A percentile compares a stretch with the other conserved stretches of the same genome.
phyloP scores from a whole-genome alignment of 2,888 invertebrate species.

The Hydroisotoma schaefferi region DNA sequence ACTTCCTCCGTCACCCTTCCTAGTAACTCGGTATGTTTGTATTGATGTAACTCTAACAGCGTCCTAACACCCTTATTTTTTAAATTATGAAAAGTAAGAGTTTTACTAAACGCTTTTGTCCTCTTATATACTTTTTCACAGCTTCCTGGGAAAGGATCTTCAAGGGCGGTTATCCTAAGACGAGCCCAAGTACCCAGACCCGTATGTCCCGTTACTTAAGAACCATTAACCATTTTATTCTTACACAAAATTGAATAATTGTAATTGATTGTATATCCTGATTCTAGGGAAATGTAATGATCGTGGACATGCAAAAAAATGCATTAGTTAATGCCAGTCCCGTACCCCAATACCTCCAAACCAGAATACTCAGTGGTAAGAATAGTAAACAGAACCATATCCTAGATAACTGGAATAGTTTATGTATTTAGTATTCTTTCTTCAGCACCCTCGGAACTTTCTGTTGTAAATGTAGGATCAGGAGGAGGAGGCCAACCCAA shows the following conservation, averaged over 20 bases:
- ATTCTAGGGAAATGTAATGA: slow-evolving; percentile 40
- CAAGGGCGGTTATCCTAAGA: slow-evolving; percentile 44
- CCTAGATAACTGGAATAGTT: background rate
- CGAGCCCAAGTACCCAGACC: slow-evolving; percentile 41
- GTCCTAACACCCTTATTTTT: background rate
- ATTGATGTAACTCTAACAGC: background rate
- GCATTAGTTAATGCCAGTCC: slow-evolving; percentile 30
- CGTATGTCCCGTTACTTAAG: slow-evolving; percentile 16
- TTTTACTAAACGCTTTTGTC: slow-evolving; percentile 3
- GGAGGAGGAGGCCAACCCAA: slow-evolving; percentile 11
- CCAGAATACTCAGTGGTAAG: slow-evolving; percentile 42
- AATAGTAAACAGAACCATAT: background rate
- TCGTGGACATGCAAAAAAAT: slow-evolving; percentile 44
- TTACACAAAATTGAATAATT: slow-evolving; percentile 3
- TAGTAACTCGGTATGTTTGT: background rate
- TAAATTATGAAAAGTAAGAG: background rate
- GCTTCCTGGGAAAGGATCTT: slow-evolving; percentile 33
- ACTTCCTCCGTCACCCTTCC: background rate
- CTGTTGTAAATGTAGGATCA: slow-evolving; percentile 25
- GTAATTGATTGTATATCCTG: background rate
- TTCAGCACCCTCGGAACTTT: slow-evolving; percentile 33
- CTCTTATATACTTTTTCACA: slow-evolving; percentile 15
- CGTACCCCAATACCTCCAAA: slow-evolving; percentile 41
- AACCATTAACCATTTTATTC: background rate
- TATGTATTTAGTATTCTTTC: background rate